Conservation (phyloP, 1,140 invertebrate species). For the Hermatobates lingyangjiaoensis region DNA sequence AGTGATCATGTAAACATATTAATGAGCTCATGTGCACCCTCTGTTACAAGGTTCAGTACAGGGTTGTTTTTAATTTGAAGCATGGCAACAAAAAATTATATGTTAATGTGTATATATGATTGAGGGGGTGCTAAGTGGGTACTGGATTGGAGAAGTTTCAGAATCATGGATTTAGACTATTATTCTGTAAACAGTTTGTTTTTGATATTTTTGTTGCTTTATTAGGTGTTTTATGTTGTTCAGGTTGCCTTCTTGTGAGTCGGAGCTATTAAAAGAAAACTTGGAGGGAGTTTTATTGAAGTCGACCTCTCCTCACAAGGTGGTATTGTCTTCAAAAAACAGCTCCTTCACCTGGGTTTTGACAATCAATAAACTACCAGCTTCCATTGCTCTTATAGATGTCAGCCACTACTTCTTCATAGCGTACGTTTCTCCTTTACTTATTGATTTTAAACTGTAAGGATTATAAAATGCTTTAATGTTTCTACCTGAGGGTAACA, state of each 20-base stretch:
- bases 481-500: background rate
- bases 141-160: background rate
- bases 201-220: background rate
- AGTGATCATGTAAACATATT: too few species aligned
- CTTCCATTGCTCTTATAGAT: conserved; percentile 50
- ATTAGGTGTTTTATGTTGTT: background rate
- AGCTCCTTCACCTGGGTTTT: conserved; percentile 47
- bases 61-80: too few species aligned
- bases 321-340: conserved; percentile 43
- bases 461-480: background rate
- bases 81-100: background rate
- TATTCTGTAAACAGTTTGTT: background rate
- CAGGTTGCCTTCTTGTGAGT: conserved; percentile 26
- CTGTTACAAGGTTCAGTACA: too few species aligned
- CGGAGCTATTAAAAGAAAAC: conserved; percentile 34
- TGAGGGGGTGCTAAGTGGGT: background rate
- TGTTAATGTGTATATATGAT: background rate
- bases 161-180: background rate
- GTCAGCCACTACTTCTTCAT: conserved; percentile 31
- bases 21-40: too few species aligned
- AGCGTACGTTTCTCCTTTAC: background rate
- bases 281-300: conserved; percentile 36
- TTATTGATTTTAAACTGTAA: background rate
- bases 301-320: conserved; percentile 37
- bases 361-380: conserved; percentile 28